These are phyloP conservation scores for Morinoia aosen DNA, from an alignment of 2,888 invertebrate species.

Conservation along the genomic window DNA sequence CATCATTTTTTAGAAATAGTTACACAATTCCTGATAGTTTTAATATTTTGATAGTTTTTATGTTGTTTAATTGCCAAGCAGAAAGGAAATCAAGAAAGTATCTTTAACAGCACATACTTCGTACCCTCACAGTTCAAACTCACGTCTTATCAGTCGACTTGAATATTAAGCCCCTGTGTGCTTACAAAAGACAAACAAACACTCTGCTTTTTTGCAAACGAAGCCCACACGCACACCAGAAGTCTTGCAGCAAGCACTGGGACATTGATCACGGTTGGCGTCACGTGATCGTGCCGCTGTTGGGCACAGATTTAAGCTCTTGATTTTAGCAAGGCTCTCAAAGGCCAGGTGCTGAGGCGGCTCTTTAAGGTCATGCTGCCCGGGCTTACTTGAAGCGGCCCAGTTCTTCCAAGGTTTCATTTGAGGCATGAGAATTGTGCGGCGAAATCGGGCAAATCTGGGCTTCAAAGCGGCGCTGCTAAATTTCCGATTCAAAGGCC, in stretches of 20 bases:
- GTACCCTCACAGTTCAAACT: neutral
- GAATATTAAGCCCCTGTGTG: neutral
- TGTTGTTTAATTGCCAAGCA: neutral
- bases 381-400: neutral
- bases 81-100: neutral
- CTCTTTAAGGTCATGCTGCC: conserved; percentile 1
- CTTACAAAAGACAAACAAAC: neutral
- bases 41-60: neutral
- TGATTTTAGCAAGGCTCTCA: neutral
- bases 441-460: neutral
- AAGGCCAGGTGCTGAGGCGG: neutral
- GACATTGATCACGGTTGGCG: neutral
- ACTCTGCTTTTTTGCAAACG: neutral
- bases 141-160: neutral
- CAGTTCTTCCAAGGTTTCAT: neutral
- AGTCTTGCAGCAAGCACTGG: neutral
- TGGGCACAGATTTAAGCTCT: conserved; percentile 26
- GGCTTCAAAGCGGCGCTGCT: neutral
- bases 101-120: neutral
- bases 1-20: neutral
- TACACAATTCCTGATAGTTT: neutral
- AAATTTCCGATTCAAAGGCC: conserved; percentile 9
- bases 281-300: neutral
- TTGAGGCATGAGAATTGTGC: neutral
- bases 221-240: neutral